Evolutionary conservation across 2,113 vertebrate species (phyloP).

Genomic region (Psilopogon haemacephalus): DNA sequence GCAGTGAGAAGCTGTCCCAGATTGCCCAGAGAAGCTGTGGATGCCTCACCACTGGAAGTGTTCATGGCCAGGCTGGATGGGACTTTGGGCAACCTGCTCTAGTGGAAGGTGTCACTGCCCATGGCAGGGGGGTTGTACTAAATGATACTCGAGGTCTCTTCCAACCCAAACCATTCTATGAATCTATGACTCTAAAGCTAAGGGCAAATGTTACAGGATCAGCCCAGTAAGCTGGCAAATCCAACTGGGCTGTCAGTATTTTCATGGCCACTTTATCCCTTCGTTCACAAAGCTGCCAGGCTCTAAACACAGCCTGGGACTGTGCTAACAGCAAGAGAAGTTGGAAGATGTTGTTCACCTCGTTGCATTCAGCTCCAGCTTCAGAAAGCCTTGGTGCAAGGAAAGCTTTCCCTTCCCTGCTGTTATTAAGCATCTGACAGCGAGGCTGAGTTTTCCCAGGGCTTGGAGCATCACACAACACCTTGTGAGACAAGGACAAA

Average conservation of each 20-base stretch:
- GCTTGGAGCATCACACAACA: not conserved
- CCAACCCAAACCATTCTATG: not conserved
- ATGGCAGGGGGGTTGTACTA: not conserved
- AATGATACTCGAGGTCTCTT: not conserved
- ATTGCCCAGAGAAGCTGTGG: not conserved
- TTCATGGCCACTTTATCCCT: not conserved
- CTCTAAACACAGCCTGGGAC: not conserved
- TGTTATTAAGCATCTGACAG: not conserved
- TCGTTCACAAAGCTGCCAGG: not conserved
- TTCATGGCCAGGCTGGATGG: not conserved
- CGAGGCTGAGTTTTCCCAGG: not conserved
- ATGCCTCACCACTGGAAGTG: not conserved
- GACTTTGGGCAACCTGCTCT: not conserved
- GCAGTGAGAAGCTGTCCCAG: not conserved
- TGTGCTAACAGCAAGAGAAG: not conserved
- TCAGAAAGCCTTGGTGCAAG: not conserved
- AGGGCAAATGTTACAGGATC: not conserved
- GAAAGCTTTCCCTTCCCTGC: not conserved
- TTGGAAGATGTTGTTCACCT: not conserved
- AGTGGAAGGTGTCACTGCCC: not conserved
- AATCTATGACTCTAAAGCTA: not conserved
- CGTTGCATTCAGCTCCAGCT: not conserved
- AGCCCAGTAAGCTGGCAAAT: not conserved
- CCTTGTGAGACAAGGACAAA: not conserved
- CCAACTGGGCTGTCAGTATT: not conserved